Evolutionary conservation across 2,888 invertebrate genomes (phyloP), one percentile per base, ranked within the genome.

Genomic region (Malthinus seriepunctatus): DNA sequence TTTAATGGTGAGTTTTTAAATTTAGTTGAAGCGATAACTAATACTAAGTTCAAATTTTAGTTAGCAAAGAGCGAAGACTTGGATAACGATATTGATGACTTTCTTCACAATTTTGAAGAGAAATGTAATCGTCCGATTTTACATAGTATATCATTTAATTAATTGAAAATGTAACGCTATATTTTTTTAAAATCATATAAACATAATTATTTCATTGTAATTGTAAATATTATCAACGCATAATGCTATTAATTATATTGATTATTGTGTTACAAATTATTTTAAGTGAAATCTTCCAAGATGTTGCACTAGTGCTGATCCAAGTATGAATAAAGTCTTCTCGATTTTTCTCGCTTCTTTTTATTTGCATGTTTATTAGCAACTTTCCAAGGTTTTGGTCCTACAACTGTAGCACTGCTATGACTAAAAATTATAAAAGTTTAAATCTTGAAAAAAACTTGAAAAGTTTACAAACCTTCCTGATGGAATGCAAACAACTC

Each of bases 71-170:
- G 91, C 72, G 91, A 92, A 59, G 98, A 98, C 78, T 81, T 98
- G 73, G 98, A 98, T 77, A 95, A 97, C 81, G 97, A 98, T 75
- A 95, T 98, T 72, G 97, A 98, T 81, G 95, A 97, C 82, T 83
- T 98, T 52, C 82, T 98, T 53, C 93, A 95, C 75, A 93, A 95
- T 67, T 97, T 97, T 81, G 98, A 98, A 81, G 86, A 88, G 49
- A 91, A 92, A 78, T 90, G 89, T 74, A 86, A 89, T 69, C 84
- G 96, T 76, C 85, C 93, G 62, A 89, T 98, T 72, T 83, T 98
- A 64, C 97, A 98, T 78, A 93, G 95, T 70, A 91, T 97, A 64
- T 87, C 93, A 76, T 98, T 97, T 82, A 97, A 97, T 82, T 97
- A 81, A 89, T 33, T 38, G 23, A 32, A 37, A 32, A 42, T 34